A percentile compares a stretch with the other conserved stretches of the same genome.
These are phyloP conservation scores for Aphelinus atriplicis DNA, from an alignment of 1,140 invertebrate species.

Conservation along the genomic window DNA sequence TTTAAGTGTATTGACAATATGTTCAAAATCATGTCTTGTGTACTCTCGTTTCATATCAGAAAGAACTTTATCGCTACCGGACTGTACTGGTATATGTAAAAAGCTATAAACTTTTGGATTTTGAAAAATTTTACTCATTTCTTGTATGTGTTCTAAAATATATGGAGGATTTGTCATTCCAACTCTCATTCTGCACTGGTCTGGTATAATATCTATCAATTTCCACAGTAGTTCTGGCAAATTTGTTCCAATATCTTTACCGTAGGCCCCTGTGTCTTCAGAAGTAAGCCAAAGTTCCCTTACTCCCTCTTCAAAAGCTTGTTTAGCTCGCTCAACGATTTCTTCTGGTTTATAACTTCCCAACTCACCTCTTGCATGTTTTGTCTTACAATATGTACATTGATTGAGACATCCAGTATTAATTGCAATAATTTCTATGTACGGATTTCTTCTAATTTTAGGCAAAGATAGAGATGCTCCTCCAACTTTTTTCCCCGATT, in stretches of 20 bases:
- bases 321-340: constrained; percentile 80
- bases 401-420: constrained; percentile 98
- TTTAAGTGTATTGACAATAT: constrained; percentile 87
- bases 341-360: constrained; percentile 92
- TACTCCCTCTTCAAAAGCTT: constrained; percentile 93
- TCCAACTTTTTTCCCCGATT: constrained; percentile 82
- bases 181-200: constrained; percentile 86
- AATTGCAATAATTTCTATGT: constrained; percentile 98
- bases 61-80: constrained; percentile 92
- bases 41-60: constrained; percentile 98
- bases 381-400: constrained; percentile 99
- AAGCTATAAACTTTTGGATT: constrained; percentile 95
- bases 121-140: constrained; percentile 88
- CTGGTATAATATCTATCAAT: constrained; percentile 91
- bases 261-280: constrained; percentile 98
- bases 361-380: constrained; percentile 94
- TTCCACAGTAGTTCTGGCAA: constrained; percentile 88
- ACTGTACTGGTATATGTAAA: constrained; percentile 97
- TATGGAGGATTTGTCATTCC: constrained; percentile 99
- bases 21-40: constrained; percentile 85
- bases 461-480: constrained; percentile 88
- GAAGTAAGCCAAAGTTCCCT: constrained; percentile 98
- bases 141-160: constrained; percentile 92
- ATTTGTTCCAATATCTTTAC: constrained; percentile 89
- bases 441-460: constrained; percentile 93